Evolutionary conservation across 1,140 invertebrate genomes (phyloP).

Genomic region (Acromyrmex echinatior): DNA sequence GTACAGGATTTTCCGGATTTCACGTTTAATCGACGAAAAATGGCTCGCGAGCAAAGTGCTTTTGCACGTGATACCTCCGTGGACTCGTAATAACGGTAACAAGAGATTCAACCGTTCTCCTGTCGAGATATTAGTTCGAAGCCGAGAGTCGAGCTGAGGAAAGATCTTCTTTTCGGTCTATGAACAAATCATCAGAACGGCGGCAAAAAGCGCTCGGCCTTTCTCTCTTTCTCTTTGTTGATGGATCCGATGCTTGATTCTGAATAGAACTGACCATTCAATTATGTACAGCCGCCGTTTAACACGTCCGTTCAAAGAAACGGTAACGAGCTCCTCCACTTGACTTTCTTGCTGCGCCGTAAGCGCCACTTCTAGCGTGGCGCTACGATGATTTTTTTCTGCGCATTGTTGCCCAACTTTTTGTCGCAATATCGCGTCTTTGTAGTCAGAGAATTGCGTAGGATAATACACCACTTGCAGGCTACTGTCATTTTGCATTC

Average conservation of each 20-base stretch:
- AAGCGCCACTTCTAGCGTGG: slow-evolving; percentile 55
- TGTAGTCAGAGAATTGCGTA: background rate
- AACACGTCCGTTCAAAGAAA: slow-evolving; percentile 68
- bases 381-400: slow-evolving; percentile 67
- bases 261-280: slow-evolving; percentile 69
- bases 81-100: slow-evolving; percentile 52
- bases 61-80: slow-evolving; percentile 34
- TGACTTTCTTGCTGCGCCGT: slow-evolving; percentile 40
- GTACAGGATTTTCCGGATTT: background rate
- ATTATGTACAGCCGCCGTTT: slow-evolving; percentile 72
- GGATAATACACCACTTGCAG: background rate
- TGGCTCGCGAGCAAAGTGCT: background rate
- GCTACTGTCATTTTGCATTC: slow-evolving; percentile 6
- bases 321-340: slow-evolving; percentile 69
- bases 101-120: slow-evolving; percentile 25
- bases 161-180: slow-evolving; percentile 24
- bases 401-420: slow-evolving; percentile 2
- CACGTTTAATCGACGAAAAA: slow-evolving; percentile 20
- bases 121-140: slow-evolving; percentile 28
- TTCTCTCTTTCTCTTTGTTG: slow-evolving; percentile 21
- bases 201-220: slow-evolving; percentile 51
- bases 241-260: slow-evolving; percentile 58
- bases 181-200: slow-evolving; percentile 27
- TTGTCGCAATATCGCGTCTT: slow-evolving; percentile 18
- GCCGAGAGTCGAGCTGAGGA: slow-evolving; percentile 4